phyloP scores from a whole-genome alignment of 1,140 invertebrate genomes.

The Calephelis virginiensis region DNA sequence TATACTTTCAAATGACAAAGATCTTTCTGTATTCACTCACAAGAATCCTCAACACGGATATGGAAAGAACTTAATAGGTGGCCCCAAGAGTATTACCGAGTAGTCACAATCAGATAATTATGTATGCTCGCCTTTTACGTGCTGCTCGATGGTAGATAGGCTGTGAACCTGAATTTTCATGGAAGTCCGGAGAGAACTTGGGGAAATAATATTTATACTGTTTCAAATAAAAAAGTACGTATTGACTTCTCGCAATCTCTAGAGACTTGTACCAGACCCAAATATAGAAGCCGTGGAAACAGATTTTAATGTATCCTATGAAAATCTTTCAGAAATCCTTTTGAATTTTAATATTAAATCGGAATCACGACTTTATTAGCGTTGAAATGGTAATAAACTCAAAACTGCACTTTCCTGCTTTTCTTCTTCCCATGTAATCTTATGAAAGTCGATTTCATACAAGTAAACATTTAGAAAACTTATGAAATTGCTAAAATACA shows the following conservation, averaged over 20 bases:
- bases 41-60: too few species aligned
- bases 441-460: constrained; percentile 1
- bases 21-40: too few species aligned
- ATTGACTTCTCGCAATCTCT: constrained; percentile 16
- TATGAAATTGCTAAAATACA: too few species aligned
- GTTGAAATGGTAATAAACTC: constrained; percentile 63
- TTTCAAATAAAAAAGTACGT: background rate
- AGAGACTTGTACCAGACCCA: constrained; percentile 35
- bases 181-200: too few species aligned
- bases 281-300: constrained; percentile 61
- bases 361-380: constrained; percentile 70
- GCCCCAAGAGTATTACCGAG: too few species aligned
- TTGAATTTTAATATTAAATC: constrained; percentile 76
- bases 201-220: background rate
- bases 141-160: too few species aligned
- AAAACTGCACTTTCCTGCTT: constrained; percentile 50
- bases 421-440: background rate
- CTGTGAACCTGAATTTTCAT: too few species aligned
- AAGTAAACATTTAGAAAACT: background rate
- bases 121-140: too few species aligned
- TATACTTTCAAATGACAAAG: too few species aligned
- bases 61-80: too few species aligned
- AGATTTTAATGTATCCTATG: constrained; percentile 77
- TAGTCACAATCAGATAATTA: too few species aligned
- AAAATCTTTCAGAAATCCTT: constrained; percentile 69